Conservation (phyloP, 1,140 invertebrate species). For the Papilio aristodemus region DNA sequence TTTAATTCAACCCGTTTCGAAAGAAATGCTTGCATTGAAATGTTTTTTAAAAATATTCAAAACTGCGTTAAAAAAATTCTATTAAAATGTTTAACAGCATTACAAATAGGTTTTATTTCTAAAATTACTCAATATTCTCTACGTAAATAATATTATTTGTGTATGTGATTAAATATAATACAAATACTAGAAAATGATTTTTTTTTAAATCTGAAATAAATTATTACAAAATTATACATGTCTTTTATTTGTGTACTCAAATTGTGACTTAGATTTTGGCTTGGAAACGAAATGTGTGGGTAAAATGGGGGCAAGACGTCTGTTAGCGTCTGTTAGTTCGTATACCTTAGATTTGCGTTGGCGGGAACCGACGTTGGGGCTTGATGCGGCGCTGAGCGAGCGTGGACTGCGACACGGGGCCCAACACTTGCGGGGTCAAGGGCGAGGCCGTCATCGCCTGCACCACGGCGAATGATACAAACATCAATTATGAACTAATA, state of each 20-base stretch:
- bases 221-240: slow-evolving; percentile 13
- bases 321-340: neutral
- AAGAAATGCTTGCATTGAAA: slow-evolving; percentile 45
- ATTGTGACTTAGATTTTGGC: slow-evolving; percentile 24
- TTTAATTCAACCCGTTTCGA: slow-evolving; percentile 20
- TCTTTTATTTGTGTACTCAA: neutral
- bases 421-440: slow-evolving; percentile 71
- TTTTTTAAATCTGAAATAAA: slow-evolving; percentile 22
- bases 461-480: slow-evolving; percentile 8
- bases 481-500: too few relatives aligned
- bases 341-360: slow-evolving; percentile 63
- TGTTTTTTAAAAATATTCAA: too few relatives aligned
- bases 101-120: slow-evolving; percentile 36
- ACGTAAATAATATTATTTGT: slow-evolving; percentile 10
- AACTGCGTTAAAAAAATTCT: slow-evolving; percentile 19
- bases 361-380: slow-evolving; percentile 70
- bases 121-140: slow-evolving; percentile 33
- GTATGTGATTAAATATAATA: slow-evolving; percentile 8
- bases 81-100: neutral
- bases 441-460: slow-evolving; percentile 76
- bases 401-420: slow-evolving; percentile 75
- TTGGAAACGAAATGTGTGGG: slow-evolving; percentile 31
- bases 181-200: slow-evolving; percentile 22
- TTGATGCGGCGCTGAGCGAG: slow-evolving; percentile 76
- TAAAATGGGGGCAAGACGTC: slow-evolving; percentile 19